Evolutionary conservation across 2,797 vertebrate species (phyloP).

Genomic region (Lagocephalus sceleratus): DNA sequence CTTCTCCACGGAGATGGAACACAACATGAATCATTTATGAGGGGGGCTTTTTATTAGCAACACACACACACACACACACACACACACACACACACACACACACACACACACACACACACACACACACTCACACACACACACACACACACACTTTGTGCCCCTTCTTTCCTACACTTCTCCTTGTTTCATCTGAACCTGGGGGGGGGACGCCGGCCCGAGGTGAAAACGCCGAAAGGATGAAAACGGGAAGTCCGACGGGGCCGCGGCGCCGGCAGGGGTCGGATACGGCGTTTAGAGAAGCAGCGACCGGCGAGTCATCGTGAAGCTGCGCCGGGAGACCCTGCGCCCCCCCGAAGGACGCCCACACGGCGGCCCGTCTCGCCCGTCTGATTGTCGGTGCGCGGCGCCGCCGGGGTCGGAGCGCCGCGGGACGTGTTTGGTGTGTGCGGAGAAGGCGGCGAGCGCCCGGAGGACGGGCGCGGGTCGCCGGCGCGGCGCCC

Average conservation of each 20-base stretch:
- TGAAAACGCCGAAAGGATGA: constrained; percentile 10
- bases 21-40: constrained; percentile 66
- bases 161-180: constrained; percentile 42
- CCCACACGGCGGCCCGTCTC: constrained; percentile 35
- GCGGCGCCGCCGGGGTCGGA: constrained; percentile 20
- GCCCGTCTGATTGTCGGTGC: constrained; percentile 56
- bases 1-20: constrained; percentile 55
- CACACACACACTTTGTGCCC: constrained; percentile 12
- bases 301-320: constrained; percentile 30
- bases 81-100: constrained; percentile 5
- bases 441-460: constrained; percentile 48
- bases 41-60: constrained; percentile 56
- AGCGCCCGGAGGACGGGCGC: neutral
- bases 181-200: constrained; percentile 33
- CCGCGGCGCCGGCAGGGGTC: neutral
- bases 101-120: constrained; percentile 1
- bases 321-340: too few relatives aligned
- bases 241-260: constrained; percentile 18
- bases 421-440: constrained; percentile 14
- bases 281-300: neutral
- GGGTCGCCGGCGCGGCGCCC: constrained; percentile 7
- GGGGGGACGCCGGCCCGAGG: constrained; percentile 14
- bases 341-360: constrained; percentile 34
- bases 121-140: neutral
- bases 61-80: constrained; percentile 18